Conservation (phyloP, 1,140 invertebrate genomes). For the Rhagoletis zephyria region DNA sequence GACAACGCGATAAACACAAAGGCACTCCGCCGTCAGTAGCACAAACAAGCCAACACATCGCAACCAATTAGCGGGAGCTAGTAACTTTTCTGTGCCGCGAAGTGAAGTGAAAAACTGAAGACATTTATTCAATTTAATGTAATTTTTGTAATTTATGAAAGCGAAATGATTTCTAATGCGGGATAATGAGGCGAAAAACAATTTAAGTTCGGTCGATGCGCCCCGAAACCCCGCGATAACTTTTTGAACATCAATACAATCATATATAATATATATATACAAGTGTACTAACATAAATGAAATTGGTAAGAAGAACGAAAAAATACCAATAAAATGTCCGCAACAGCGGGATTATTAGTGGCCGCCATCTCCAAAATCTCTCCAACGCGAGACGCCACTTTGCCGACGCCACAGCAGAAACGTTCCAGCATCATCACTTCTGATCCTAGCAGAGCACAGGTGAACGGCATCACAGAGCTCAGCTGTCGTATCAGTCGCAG, state of each 20-base stretch:
- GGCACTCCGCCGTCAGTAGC: not conserved
- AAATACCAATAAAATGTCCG: constrained; percentile 23
- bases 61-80: not conserved
- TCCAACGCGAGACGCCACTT: not conserved
- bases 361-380: not conserved
- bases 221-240: too few species aligned
- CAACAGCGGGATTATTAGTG: not conserved
- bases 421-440: not conserved
- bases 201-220: not conserved
- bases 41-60: not conserved
- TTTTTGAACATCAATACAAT: too few species aligned
- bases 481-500: not conserved
- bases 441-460: not conserved
- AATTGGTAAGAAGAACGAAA: not conserved
- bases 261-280: not conserved
- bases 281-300: not conserved
- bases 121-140: not conserved
- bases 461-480: not conserved
- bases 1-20: not conserved
- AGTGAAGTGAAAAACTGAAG: constrained; percentile 28
- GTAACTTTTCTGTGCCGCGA: not conserved
- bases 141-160: not conserved
- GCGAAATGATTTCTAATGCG: not conserved
- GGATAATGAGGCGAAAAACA: not conserved
- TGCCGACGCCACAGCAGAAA: not conserved